Conservation (phyloP, 1,140 invertebrate species). For the Hycleus phaleratus region DNA sequence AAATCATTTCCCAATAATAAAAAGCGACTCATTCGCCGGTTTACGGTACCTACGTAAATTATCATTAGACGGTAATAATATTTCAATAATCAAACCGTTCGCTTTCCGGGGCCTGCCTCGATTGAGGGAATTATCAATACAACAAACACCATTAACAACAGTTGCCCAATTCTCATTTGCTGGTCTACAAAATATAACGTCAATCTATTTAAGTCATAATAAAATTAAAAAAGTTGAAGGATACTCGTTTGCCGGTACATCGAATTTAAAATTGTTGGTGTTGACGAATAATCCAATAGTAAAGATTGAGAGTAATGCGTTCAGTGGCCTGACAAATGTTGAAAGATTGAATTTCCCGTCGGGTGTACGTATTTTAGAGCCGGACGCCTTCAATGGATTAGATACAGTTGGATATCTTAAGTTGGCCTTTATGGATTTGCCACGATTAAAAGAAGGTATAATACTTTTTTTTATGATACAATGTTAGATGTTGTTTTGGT, state of each 20-base stretch:
- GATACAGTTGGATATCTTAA: conserved; percentile 69
- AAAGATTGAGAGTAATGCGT: conserved; percentile 64
- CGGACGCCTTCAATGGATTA: conserved; percentile 71
- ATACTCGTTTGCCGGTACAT: conserved; percentile 74
- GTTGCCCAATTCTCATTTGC: conserved; percentile 74
- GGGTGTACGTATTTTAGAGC: conserved; percentile 63
- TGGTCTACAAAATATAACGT: conserved; percentile 69
- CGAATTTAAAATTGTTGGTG: conserved; percentile 66
- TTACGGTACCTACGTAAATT: conserved; percentile 62
- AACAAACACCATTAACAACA: conserved; percentile 66
- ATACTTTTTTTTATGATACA: too few species aligned
- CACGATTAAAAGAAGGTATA: conserved; percentile 51
- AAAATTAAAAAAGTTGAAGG: conserved; percentile 68
- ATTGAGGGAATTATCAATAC: conserved; percentile 69
- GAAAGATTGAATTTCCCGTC: conserved; percentile 66
- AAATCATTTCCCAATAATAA: conserved; percentile 68
- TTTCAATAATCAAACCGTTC: conserved; percentile 68
- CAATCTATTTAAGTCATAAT: conserved; percentile 68
- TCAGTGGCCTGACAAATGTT: conserved; percentile 71
- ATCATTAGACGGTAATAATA: conserved; percentile 71
- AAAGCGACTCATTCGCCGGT: conserved; percentile 69
- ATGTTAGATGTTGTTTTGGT: too few species aligned
- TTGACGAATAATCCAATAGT: conserved; percentile 69
- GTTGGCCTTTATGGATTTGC: conserved; percentile 72
- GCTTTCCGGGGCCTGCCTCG: conserved; percentile 71